Evolutionary conservation across 92 coral and sea anemone species (phyloP), one percentile per base, ranked within the genome.

Genomic region (Phymanthus crucifer): DNA sequence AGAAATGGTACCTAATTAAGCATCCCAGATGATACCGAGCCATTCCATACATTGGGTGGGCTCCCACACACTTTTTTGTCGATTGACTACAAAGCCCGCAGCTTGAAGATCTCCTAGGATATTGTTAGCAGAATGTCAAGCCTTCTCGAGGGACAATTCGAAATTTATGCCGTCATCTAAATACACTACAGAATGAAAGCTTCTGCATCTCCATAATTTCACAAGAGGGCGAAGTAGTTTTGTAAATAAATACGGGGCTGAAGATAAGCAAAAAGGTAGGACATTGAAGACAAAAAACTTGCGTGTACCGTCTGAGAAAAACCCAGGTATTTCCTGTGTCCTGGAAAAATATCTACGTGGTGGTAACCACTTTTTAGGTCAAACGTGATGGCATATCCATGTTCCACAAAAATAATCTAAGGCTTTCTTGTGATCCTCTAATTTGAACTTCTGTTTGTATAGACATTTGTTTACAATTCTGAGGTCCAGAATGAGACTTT

Each of bases 351-450:
- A 38, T 84, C 88, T 16, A 84, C 26, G 40, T 78, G 88, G 32
- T 85, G 88, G 65, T 79, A 79, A 0, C 88, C 84, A 18, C 88
- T 85, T 47, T 85, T 85, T 12, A 79, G 64, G 40, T 85, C 80
- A 78, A 85, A 85, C 11, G 40, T 70, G 32, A 57, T 78, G 50
- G 65, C 45, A 36, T 36, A 78, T 3, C 27, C 84, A n/a, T 26
- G 70, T 56, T 78, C 56, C 46, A 32, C 29, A 8, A 72, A 84
- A 84, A 72, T 78, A 84, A 13, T 65, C 83, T 47, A 79, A 36
- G 18, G 73, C 80, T 27, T 72, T 79, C n/a, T 23, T 56, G n/a
- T 56, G 66, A 56, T 19, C 66, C 66, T 84, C 88, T n/a, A 65
- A 84, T 70, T 78, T 84, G 40, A 84, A 50, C 48, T 70, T 71